A percentile compares a stretch with the other conserved stretches of the same genome.
Evolutionary conservation across 2,888 invertebrate genomes (phyloP).

Genomic region (Drosophila nigricruria): DNA sequence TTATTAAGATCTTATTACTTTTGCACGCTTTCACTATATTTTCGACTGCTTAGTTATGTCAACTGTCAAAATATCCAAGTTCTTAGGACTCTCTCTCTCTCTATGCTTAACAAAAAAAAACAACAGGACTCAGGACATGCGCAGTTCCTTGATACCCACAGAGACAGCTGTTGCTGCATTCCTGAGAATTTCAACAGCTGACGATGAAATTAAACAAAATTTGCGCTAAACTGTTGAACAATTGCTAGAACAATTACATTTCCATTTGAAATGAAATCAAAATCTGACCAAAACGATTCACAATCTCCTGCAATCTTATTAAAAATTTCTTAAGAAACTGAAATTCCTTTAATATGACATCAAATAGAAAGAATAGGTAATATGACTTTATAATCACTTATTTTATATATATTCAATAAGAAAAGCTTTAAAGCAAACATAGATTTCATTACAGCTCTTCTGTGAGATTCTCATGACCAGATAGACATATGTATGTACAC

Average conservation of each 20-base stretch:
- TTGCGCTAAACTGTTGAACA: not conserved
- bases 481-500: not conserved
- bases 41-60: slow-evolving; percentile 42
- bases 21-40: slow-evolving; percentile 21
- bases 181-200: slow-evolving; percentile 15
- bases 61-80: slow-evolving; percentile 54
- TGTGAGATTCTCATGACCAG: not conserved
- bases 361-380: not conserved
- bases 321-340: not conserved
- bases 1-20: slow-evolving; percentile 10
- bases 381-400: too few relatives aligned
- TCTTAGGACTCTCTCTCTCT: slow-evolving; percentile 12
- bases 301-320: not conserved
- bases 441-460: not conserved
- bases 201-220: not conserved
- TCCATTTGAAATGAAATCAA: not conserved
- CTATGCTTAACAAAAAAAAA: slow-evolving; percentile 33
- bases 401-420: too few relatives aligned
- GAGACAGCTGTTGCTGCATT: slow-evolving; percentile 47
- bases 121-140: slow-evolving; percentile 64
- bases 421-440: too few relatives aligned
- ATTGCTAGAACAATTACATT: not conserved
- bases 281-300: too few relatives aligned
- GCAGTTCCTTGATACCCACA: slow-evolving; percentile 35
- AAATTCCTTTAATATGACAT: not conserved